Evolutionary conservation across 1,140 invertebrate genomes (phyloP).

Genomic region (silkworm (Bombyx mori)): DNA sequence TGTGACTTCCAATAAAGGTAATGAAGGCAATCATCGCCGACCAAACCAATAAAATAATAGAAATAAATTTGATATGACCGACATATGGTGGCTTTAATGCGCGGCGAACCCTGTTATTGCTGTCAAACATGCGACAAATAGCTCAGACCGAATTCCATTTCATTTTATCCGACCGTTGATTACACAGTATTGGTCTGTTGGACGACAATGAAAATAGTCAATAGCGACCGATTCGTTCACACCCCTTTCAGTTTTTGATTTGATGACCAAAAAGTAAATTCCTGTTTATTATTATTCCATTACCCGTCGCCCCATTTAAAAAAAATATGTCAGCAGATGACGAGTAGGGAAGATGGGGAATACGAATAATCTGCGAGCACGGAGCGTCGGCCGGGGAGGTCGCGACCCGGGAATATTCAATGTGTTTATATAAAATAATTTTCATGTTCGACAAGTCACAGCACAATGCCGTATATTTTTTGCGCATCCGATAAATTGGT

Average conservation of each 20-base stretch:
- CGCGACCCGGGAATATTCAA: slow-evolving; percentile 62
- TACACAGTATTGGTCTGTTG: slow-evolving; percentile 65
- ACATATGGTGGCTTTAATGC: slow-evolving; percentile 66
- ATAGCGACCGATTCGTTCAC: slow-evolving; percentile 60
- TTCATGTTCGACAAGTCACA: slow-evolving; percentile 66
- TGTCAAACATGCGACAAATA: slow-evolving; percentile 70
- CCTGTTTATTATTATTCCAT: slow-evolving; percentile 71
- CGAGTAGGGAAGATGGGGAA: slow-evolving; percentile 47
- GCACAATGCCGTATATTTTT: slow-evolving; percentile 65
- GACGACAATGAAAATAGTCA: slow-evolving; percentile 58
- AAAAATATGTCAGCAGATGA: slow-evolving; percentile 68
- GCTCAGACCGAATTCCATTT: slow-evolving; percentile 52
- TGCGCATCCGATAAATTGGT: slow-evolving; percentile 65
- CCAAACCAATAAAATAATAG: slow-evolving; percentile 69
- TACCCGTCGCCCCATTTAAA: slow-evolving; percentile 64
- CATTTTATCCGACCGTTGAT: slow-evolving; percentile 61
- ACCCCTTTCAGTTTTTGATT: slow-evolving; percentile 66
- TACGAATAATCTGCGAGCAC: slow-evolving; percentile 41
- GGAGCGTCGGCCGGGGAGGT: slow-evolving; percentile 33
- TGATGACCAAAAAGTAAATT: slow-evolving; percentile 70
- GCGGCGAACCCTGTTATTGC: slow-evolving; percentile 65
- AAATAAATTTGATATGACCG: slow-evolving; percentile 71
- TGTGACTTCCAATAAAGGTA: slow-evolving; percentile 66
- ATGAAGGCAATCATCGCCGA: slow-evolving; percentile 64
- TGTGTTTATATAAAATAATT: slow-evolving; percentile 72